Evolutionary conservation across 2,888 invertebrate genomes (phyloP).

Genomic region (Eledona agricola): DNA sequence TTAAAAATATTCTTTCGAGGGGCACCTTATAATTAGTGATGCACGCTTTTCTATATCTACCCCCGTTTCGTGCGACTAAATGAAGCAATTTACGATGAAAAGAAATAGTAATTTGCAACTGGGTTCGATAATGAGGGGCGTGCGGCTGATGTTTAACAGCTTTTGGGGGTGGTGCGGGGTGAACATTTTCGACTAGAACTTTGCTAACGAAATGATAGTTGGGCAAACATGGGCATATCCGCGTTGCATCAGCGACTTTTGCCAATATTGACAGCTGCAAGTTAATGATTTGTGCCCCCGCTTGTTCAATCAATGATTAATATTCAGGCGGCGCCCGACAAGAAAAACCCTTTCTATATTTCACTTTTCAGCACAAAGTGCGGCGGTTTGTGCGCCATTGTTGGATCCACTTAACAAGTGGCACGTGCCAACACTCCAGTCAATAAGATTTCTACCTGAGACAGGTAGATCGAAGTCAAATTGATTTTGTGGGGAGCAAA

Average conservation of each 20-base stretch:
- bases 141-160: slow-evolving; percentile 44
- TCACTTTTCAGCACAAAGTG: no score
- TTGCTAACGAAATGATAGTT: no score
- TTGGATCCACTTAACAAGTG: no score
- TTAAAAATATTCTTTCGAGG: slow-evolving; percentile 27
- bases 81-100: slow-evolving; percentile 56
- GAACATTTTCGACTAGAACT: no score
- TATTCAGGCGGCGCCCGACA: slow-evolving; percentile 16
- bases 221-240: no score
- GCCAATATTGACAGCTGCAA: no score
- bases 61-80: slow-evolving; percentile 47
- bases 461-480: slow-evolving; percentile 7
- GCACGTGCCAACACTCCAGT: slow-evolving; percentile 25
- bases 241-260: no score
- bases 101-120: slow-evolving; percentile 53
- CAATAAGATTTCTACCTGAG: slow-evolving; percentile 22
- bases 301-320: slow-evolving; percentile 25
- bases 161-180: slow-evolving; percentile 35
- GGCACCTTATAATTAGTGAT: slow-evolving; percentile 13
- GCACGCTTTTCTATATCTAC: slow-evolving; percentile 27
- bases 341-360: no score
- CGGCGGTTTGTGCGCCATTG: no score
- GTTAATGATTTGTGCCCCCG: no score
- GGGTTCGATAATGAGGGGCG: slow-evolving; percentile 50
- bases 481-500: slow-evolving; percentile 18